Evolutionary conservation across 2,113 vertebrate genomes (phyloP), one percentile per base, ranked within the genome.

Genomic region (Osmerus mordax): DNA sequence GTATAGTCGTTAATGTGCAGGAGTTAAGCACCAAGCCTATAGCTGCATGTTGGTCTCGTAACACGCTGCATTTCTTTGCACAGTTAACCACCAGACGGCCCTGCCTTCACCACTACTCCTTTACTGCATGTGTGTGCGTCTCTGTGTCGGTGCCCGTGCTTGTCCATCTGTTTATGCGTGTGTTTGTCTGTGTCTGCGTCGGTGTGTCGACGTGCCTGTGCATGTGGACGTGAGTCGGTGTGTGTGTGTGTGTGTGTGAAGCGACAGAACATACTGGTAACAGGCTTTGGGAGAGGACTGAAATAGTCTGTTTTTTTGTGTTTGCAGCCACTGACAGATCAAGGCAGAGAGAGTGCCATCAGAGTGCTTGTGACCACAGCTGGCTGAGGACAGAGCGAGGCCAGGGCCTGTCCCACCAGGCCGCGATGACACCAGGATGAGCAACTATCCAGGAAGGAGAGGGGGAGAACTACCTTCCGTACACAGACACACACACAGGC

Each of bases 1-100:
- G 86, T 70, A 80, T 78, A 88, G 85, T 87, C 70, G 80, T 91
- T 91, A 91, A 88, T 76, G 84, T 87, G 15, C 77, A 80, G 78
- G 77, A 86, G 83, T 81, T 86, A 84, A 83, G 73, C 77, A 85
- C 78, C 81, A 79, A 84, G 72, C 69, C 68, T 75, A 79, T 72
- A 75, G 80, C 75, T 58, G 72, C 89, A 87, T 78, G 73, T 86
- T 90, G 87, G 88, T 83, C 84, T 81, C 76, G 80, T 90, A 92
- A 91, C 78, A 77, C 23, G 66, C 66, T 61, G 80, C 83, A 87
- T 85, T 84, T 84, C 87, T 75, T 81, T 79, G 72, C 79, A 79
- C 80, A 86, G 81, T 86, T 87, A 82, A 82, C 75, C 75, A 63
- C 18, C 70, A 67, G 55, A 74, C 73, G 3, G 36, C 36, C 36